Conservation (phyloP, 2,113 vertebrate species). For the Ginglymostoma cirratum region DNA sequence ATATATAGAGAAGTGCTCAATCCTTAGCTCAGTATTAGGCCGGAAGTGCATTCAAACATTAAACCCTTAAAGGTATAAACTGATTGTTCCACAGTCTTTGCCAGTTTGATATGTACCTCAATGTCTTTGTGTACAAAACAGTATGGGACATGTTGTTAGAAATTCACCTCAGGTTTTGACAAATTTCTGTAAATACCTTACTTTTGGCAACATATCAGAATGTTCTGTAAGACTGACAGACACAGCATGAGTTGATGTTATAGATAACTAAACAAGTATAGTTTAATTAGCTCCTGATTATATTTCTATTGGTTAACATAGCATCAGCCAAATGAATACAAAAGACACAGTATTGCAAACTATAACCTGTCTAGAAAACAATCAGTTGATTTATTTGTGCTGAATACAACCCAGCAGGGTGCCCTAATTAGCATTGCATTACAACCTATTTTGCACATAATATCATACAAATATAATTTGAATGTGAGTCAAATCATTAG, state of each 20-base stretch:
- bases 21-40: background rate
- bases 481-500: conserved; percentile 3
- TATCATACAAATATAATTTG: conserved; percentile 5
- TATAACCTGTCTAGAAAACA: conserved; percentile 24
- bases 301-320: background rate
- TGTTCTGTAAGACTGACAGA: background rate
- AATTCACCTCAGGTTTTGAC: background rate
- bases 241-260: background rate
- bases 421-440: background rate
- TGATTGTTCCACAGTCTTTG: background rate
- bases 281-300: conserved; percentile 18
- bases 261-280: background rate
- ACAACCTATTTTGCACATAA: conserved; percentile 22
- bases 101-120: background rate
- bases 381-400: conserved; percentile 33
- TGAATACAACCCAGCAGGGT: conserved; percentile 16
- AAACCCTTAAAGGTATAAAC: background rate
- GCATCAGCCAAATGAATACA: conserved; percentile 14
- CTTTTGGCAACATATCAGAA: background rate
- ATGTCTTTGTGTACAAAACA: background rate
- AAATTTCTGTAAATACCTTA: background rate
- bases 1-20: background rate
- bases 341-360: conserved; percentile 23
- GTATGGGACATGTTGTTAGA: background rate
- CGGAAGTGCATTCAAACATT: background rate